Percentiles rank a stretch among this genome's conserved stretches.
phyloP scores from a whole-genome alignment of 92 coral and sea anemone species.

The Micromussa lordhowensis region DNA sequence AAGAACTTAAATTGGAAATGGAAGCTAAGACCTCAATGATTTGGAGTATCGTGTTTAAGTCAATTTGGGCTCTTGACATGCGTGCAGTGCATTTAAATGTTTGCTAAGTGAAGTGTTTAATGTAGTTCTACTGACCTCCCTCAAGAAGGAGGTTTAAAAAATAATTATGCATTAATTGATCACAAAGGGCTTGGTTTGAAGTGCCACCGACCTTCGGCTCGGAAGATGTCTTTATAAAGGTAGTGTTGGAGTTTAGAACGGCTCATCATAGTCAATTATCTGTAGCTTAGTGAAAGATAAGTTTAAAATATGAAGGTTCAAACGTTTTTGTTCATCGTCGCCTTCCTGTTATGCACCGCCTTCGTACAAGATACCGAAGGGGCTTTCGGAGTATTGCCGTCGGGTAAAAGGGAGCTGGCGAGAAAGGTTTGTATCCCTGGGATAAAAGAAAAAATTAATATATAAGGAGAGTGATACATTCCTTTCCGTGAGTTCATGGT shows the following conservation, averaged over 20 bases:
- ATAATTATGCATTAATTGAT: neutral
- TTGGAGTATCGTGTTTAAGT: too few relatives aligned
- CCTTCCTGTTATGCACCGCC: neutral
- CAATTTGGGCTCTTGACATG: too few relatives aligned
- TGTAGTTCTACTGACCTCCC: neutral
- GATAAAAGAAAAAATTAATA: neutral
- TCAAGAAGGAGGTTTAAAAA: neutral
- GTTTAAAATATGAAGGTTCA: conserved; percentile 2
- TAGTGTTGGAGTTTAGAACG: neutral
- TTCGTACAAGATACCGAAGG: neutral
- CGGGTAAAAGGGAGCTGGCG: neutral
- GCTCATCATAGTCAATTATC: neutral
- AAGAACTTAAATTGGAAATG: too few relatives aligned
- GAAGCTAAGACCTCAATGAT: too few relatives aligned
- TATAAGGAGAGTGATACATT: too few relatives aligned
- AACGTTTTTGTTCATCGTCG: neutral
- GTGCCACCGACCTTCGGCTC: too few relatives aligned
- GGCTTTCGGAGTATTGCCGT: neutral
- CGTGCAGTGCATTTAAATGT: too few relatives aligned
- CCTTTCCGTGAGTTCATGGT: too few relatives aligned
- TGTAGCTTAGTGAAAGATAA: neutral
- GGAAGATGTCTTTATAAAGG: neutral
- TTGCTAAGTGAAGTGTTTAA: too few relatives aligned
- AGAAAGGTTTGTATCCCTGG: conserved; percentile 1
- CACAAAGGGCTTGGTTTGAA: neutral